A percentile compares a stretch with the other conserved stretches of the same genome.
phyloP scores from a whole-genome alignment of 2,888 invertebrate genomes.

The Tenthredo notha region DNA sequence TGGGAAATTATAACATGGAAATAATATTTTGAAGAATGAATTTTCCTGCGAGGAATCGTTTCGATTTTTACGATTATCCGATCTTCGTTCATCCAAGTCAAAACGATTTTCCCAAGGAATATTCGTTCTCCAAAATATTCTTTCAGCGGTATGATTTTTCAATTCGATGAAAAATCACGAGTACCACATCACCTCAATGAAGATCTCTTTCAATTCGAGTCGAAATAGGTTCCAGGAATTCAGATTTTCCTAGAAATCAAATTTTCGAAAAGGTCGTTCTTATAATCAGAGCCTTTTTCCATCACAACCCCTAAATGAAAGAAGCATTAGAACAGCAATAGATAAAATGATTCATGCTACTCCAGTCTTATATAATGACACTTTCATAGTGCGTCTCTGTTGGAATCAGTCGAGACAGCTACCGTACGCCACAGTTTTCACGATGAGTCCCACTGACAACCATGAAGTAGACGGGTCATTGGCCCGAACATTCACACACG shows the following conservation, averaged over 20 bases:
- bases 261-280: neutral
- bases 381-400: neutral
- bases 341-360: neutral
- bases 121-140: no score
- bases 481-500: slow-evolving; percentile 32
- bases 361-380: neutral
- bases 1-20: no score
- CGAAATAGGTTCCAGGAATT: neutral
- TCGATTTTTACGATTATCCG: no score
- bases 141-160: no score
- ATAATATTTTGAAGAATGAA: no score
- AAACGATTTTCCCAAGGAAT: no score
- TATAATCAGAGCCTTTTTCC: neutral
- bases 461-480: slow-evolving; percentile 38
- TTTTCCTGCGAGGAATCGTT: no score
- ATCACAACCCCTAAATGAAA: neutral
- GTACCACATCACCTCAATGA: neutral
- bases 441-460: neutral
- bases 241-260: neutral
- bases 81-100: no score
- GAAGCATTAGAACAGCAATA: neutral
- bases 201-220: neutral
- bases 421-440: neutral
- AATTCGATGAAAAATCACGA: no score
- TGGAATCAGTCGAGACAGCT: neutral